Evolutionary conservation across 2,888 invertebrate species (phyloP).

Genomic region (Maniola hyperantus): DNA sequence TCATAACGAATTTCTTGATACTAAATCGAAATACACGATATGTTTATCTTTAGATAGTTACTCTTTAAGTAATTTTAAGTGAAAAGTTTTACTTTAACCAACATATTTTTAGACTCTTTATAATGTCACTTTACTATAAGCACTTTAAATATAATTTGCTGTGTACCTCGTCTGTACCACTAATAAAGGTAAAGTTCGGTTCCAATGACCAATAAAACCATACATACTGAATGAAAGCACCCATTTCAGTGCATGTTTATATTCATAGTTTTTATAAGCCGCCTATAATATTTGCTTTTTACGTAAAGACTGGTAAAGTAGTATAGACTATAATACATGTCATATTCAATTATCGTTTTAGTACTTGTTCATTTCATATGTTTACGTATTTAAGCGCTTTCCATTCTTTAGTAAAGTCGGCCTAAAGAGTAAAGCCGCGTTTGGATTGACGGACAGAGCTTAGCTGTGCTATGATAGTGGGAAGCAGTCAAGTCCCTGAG

Average conservation of each 20-base stretch:
- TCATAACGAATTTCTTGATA: constrained; percentile 3
- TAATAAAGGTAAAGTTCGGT: constrained; percentile 31
- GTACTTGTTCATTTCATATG: constrained; percentile 8
- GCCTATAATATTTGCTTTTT: constrained; percentile 19
- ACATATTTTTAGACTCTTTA: no score
- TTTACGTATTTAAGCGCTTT: not conserved
- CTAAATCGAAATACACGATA: constrained; percentile 3
- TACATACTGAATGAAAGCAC: constrained; percentile 18
- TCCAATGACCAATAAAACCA: constrained; percentile 50
- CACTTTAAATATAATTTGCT: no score
- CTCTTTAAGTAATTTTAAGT: no score
- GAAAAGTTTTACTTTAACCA: no score
- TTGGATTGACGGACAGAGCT: not conserved
- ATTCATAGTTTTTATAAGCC: constrained; percentile 28
- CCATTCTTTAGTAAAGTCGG: not conserved
- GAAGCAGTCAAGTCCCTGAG: not conserved
- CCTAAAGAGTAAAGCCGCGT: not conserved
- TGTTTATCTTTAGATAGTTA: no score
- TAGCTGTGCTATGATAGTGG: not conserved
- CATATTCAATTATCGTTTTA: not conserved
- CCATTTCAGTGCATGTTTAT: constrained; percentile 25
- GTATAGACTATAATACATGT: constrained; percentile 1
- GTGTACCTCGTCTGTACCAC: constrained; percentile 42
- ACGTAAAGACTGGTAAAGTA: constrained; percentile 2
- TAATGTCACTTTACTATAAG: no score